Percentiles rank a stretch among this genome's conserved stretches.
These are phyloP conservation scores for Synergus japonicus DNA, from an alignment of 2,888 invertebrate species.

Conservation along the genomic window DNA sequence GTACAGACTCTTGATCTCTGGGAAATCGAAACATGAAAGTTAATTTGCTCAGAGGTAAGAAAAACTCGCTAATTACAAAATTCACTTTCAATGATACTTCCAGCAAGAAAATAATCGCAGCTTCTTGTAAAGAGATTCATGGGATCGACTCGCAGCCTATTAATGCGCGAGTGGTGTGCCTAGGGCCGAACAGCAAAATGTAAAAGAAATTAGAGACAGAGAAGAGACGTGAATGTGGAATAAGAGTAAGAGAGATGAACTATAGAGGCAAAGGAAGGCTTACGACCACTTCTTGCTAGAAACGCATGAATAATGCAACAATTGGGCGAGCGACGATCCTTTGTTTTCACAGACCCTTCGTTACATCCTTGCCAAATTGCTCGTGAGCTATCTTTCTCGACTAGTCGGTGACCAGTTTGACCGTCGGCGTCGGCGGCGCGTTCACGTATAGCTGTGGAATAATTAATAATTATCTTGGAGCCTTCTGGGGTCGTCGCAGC, in stretches of 20 bases:
- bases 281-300: conserved; percentile 62
- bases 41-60: not conserved
- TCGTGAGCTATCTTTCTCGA: conserved; percentile 59
- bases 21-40: not conserved
- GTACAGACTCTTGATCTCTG: not conserved
- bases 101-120: not conserved
- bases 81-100: not conserved
- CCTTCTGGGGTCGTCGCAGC: conserved; percentile 46
- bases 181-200: conserved; percentile 58
- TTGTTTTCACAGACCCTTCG: conserved; percentile 67
- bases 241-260: conserved; percentile 42
- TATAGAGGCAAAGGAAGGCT: conserved; percentile 6
- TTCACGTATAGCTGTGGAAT: conserved; percentile 42
- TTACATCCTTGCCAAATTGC: conserved; percentile 72
- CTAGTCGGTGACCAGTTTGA: conserved; percentile 57
- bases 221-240: conserved; percentile 45
- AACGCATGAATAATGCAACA: conserved; percentile 71
- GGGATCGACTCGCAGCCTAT: conserved; percentile 48
- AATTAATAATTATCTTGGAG: conserved; percentile 48
- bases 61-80: not conserved
- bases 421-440: conserved; percentile 43
- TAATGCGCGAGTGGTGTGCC: conserved; percentile 58
- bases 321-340: conserved; percentile 64
- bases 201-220: conserved; percentile 63
- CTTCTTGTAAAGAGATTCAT: not conserved